Conservation (phyloP, 35 echinoderm and acorn worm genomes). For the Lytechinus variegatus region DNA sequence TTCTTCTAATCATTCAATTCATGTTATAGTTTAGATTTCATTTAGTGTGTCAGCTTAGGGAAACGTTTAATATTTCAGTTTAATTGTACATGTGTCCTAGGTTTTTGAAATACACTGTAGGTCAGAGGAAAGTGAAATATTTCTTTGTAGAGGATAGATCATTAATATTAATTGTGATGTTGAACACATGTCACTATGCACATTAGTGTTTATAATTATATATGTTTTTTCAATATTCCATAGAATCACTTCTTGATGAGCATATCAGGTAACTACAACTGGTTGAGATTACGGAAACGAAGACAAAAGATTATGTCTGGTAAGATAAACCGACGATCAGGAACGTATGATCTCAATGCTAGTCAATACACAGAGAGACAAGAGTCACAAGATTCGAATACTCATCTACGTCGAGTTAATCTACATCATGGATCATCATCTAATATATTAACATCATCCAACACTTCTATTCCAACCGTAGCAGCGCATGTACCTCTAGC, state of each 20-base stretch:
- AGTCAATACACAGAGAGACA: neutral
- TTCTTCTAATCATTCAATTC: too few species aligned
- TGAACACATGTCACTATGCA: too few species aligned
- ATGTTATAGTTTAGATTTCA: too few species aligned
- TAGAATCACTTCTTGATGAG: constrained; percentile 39
- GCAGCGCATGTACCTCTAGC: constrained; percentile 13
- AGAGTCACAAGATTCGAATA: constrained; percentile 25
- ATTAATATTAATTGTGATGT: too few species aligned
- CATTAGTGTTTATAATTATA: too few species aligned
- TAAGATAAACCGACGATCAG: constrained; percentile 8
- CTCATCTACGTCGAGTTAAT: constrained; percentile 18
- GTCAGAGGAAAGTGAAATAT: too few species aligned
- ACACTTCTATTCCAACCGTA: constrained; percentile 32
- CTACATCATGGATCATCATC: constrained; percentile 20
- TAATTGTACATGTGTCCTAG: too few species aligned
- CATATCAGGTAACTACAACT: constrained; percentile 39
- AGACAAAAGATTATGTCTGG: neutral
- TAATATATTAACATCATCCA: neutral
- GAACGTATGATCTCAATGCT: neutral
- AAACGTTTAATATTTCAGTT: too few species aligned
- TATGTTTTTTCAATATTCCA: neutral
- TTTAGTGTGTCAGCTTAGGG: too few species aligned
- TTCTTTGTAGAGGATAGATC: too few species aligned
- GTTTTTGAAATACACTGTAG: too few species aligned
- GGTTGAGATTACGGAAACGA: constrained; percentile 22